Conservation (phyloP, 1,140 invertebrate genomes). For the Drosophila micromelanica region DNA sequence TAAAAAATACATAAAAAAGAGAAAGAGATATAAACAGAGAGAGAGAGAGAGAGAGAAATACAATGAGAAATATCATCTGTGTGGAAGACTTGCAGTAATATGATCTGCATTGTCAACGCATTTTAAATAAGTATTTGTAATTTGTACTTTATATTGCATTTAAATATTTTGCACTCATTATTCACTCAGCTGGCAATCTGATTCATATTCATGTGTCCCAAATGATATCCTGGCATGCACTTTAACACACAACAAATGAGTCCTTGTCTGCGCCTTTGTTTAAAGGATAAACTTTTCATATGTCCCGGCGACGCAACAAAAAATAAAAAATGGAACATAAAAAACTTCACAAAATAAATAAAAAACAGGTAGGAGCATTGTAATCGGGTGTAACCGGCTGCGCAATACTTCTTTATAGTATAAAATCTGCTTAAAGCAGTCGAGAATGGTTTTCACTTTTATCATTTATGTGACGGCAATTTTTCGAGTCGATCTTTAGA, state of each 20-base stretch:
- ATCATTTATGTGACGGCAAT: too few relatives aligned
- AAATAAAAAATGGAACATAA: conserved; percentile 29
- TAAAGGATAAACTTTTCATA: conserved; percentile 75
- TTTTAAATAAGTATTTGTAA: conserved; percentile 59
- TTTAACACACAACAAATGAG: conserved; percentile 35
- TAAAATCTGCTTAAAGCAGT: too few relatives aligned
- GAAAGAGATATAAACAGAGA: conserved; percentile 24
- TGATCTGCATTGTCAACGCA: conserved; percentile 37
- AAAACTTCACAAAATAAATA: background rate
- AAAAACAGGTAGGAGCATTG: background rate
- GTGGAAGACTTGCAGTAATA: background rate
- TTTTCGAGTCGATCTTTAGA: too few relatives aligned
- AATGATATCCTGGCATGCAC: conserved; percentile 26
- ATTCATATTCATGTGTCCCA: conserved; percentile 54
- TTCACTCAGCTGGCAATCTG: conserved; percentile 49
- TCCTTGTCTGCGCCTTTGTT: conserved; percentile 62
- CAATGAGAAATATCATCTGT: background rate
- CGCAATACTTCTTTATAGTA: too few relatives aligned
- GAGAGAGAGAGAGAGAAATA: conserved; percentile 26
- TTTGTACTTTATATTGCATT: conserved; percentile 57
- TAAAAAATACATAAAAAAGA: conserved; percentile 42
- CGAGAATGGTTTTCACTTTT: too few relatives aligned
- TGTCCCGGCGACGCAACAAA: conserved; percentile 18
- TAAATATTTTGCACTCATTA: conserved; percentile 62
- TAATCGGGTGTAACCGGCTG: too few relatives aligned